Conservation (phyloP, 2,113 vertebrate species). For the Rhinolophus sinicus region DNA sequence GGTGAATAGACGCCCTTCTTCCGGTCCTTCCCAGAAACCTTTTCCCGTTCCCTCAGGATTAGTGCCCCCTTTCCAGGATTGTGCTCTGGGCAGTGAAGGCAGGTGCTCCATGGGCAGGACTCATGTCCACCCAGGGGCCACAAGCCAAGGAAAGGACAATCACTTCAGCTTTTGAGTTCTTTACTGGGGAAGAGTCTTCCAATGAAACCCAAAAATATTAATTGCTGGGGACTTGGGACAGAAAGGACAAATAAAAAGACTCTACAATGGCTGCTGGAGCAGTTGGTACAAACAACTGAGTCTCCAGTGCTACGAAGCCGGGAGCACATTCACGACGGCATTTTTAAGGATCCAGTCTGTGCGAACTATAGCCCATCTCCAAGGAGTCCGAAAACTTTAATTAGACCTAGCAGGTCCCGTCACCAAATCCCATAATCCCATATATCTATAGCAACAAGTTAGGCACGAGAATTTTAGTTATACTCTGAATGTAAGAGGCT, state of each 20-base stretch:
- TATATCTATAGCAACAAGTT: slow-evolving; percentile 19
- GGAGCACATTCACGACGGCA: not conserved
- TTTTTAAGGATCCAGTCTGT: slow-evolving; percentile 12
- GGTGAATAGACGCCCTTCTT: not conserved
- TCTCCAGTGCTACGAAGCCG: not conserved
- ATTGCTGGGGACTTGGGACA: not conserved
- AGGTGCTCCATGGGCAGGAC: not conserved
- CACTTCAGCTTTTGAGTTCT: not conserved
- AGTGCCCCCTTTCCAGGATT: not conserved
- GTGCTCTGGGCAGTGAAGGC: not conserved
- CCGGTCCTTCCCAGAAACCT: not conserved
- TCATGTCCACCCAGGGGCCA: not conserved
- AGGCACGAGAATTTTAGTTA: not conserved
- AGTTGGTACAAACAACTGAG: not conserved
- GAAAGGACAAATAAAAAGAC: not conserved
- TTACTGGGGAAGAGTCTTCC: not conserved
- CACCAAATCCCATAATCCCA: slow-evolving; percentile 39
- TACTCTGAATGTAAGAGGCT: not conserved
- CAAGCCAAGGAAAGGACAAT: not conserved
- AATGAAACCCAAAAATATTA: not conserved
- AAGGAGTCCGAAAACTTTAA: slow-evolving; percentile 60
- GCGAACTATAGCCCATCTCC: not conserved
- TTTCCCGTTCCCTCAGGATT: not conserved
- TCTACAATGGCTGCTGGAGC: not conserved
- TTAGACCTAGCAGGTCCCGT: slow-evolving; percentile 32